Conservation (phyloP, 2,797 vertebrate species). For the Dendrocincla tyrannina region DNA sequence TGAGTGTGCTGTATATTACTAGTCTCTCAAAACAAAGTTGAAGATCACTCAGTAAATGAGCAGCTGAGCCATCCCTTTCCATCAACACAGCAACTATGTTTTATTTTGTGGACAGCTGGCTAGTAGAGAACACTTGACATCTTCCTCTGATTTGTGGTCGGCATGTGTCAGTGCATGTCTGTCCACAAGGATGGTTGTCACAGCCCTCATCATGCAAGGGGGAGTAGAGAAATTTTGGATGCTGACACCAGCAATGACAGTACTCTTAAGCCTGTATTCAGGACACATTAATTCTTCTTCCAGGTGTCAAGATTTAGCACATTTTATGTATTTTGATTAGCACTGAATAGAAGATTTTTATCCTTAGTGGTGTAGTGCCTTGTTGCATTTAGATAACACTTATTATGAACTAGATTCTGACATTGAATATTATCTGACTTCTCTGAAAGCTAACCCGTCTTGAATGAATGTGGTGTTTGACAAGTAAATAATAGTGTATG, state of each 20-base stretch:
- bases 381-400: not conserved
- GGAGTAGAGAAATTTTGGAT: not conserved
- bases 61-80: not conserved
- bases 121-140: not conserved
- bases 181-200: not conserved
- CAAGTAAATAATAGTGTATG: constrained; percentile 32
- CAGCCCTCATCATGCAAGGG: not conserved
- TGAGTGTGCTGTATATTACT: not conserved
- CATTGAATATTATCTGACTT: constrained; percentile 1
- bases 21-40: not conserved
- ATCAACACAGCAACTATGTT: not conserved
- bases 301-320: not conserved
- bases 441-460: not conserved
- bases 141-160: not conserved
- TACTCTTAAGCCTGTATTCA: not conserved
- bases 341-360: not conserved
- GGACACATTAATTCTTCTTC: not conserved
- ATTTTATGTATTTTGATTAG: constrained; percentile 31
- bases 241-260: not conserved
- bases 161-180: not conserved
- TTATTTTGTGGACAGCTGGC: not conserved
- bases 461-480: constrained; percentile 16
- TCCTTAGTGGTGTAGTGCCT: not conserved
- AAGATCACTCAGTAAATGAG: not conserved
- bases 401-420: constrained; percentile 22